Evolutionary conservation across 2,113 vertebrate genomes (phyloP).

Genomic region (Emydocephalus ijimae): DNA sequence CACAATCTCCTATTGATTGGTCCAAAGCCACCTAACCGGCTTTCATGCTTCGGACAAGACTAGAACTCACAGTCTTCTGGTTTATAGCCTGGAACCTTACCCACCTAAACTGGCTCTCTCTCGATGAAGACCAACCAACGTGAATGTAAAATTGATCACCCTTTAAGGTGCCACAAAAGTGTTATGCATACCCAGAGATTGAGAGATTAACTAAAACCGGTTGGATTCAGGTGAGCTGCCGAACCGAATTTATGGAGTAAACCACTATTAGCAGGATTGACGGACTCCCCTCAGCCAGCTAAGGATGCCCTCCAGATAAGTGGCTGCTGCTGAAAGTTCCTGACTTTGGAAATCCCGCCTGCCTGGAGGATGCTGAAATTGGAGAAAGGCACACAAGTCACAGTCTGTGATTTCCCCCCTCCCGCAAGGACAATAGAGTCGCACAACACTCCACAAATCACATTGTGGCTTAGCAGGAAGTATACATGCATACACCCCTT

Average conservation of each 20-base stretch:
- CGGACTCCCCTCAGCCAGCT: neutral
- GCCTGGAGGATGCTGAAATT: neutral
- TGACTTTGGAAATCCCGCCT: neutral
- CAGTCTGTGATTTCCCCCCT: neutral
- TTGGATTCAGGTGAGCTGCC: neutral
- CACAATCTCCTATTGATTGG: no score
- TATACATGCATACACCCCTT: neutral
- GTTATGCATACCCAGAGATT: neutral
- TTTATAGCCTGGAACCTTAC: neutral
- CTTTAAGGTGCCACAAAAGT: neutral
- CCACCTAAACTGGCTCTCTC: neutral
- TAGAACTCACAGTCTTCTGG: neutral
- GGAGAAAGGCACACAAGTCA: neutral
- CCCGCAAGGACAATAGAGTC: neutral
- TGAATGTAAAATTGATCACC: neutral
- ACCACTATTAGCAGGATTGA: neutral
- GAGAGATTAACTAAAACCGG: neutral
- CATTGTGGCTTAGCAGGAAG: neutral
- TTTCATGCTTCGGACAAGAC: no score
- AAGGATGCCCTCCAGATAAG: neutral
- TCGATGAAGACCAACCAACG: neutral
- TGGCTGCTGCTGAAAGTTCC: neutral
- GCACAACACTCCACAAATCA: neutral
- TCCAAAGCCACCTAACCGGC: no score
- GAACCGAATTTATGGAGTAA: neutral